Base-by-base conservation (phyloP, 2,888 invertebrate genomes). In the Pyrochroa serraticornis region DNA sequence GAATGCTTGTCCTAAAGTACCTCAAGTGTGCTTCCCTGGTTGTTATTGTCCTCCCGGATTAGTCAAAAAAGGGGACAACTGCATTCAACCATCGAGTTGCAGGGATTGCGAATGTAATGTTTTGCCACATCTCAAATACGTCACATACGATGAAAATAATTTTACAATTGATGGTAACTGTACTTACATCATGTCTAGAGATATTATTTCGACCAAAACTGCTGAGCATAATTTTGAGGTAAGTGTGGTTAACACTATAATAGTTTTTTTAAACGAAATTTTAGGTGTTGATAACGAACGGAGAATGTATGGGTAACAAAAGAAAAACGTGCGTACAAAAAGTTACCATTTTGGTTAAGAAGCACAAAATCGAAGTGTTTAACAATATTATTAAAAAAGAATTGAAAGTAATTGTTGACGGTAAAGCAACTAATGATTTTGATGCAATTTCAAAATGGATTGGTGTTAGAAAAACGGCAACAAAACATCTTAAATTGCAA, bases 81-180 rank as follows among this genome's bases (percentile, higher is more conserved):
- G 93, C 71, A 83, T 92, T 5, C 81, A 84, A 52, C 87, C 91
- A 0, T 81, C 84, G 0, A 87, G 87, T 55, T 93, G 93, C 71
- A 82, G 87, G 48, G 91, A 93, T 74, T 93, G 93, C 82, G 77
- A 85, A 81, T 86, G 80, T 59, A 77, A 89, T 65, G 88, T 91
- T 0, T 84, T 89, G 58, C 93, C 93, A 0, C 87, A 90, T 46
- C 87, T 92, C 0, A 90, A 92, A 71, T 93, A 91, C 77, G 83
- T 87, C 56, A 92, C 91, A 30, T 96, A 93, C 73, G 95, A 95
- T 75, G 87, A 89, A 13, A 87, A 84, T 60, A 88, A 90, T 69
- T 88, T 90, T 66, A 90, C 90, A 0, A 90, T 91, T 76, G 87
- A 89, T 64, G 92, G 92, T 3, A 92, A 92, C 75, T 95, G 95